phyloP scores from a whole-genome alignment of 2,113 vertebrate genomes.

The Noturus placidus region DNA sequence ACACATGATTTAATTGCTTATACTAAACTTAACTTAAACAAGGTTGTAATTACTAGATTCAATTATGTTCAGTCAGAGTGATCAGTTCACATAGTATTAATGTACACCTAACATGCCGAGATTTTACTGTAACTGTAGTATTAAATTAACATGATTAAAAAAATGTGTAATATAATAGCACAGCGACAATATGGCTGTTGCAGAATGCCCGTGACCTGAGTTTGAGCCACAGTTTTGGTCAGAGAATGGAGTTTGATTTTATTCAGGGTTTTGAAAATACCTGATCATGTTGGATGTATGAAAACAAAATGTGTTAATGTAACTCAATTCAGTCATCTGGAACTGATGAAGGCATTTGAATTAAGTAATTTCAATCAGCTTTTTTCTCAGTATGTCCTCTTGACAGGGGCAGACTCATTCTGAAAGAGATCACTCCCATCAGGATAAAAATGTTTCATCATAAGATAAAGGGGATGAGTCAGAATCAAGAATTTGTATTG shows the following conservation, averaged over 20 bases:
- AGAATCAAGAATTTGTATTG: neutral
- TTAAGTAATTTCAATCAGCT: neutral
- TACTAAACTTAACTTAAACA: neutral
- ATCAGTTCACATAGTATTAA: neutral
- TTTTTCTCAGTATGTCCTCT: neutral
- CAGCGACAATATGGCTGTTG: neutral
- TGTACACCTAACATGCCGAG: too few species aligned
- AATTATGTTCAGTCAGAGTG: neutral
- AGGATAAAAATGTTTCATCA: neutral
- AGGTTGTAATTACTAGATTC: neutral
- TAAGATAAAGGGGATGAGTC: neutral
- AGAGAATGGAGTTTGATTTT: neutral
- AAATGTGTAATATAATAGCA: neutral
- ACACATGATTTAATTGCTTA: neutral
- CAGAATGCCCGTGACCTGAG: neutral
- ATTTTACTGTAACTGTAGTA: neutral
- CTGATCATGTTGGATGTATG: neutral
- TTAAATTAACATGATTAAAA: neutral
- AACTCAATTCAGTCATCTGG: neutral
- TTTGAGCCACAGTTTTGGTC: neutral
- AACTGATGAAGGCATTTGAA: neutral
- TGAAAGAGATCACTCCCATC: too few species aligned
- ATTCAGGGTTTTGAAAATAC: too few species aligned
- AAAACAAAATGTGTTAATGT: neutral
- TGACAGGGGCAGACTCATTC: too few species aligned